phyloP scores from a whole-genome alignment of 53 echinoderm and acorn worm species.

The Echinarachnius parma region DNA sequence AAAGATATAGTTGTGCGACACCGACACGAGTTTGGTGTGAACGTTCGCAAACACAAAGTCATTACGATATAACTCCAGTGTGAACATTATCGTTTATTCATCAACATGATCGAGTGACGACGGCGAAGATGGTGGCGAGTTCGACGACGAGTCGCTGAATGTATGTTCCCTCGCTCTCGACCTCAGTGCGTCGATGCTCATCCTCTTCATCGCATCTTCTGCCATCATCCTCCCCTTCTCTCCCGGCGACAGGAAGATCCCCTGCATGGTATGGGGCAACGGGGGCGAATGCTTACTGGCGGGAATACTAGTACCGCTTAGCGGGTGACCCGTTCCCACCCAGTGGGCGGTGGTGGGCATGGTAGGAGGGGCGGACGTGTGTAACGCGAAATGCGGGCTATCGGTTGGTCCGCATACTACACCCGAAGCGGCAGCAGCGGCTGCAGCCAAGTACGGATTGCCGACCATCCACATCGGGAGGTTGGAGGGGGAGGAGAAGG shows the following conservation, averaged over 20 bases:
- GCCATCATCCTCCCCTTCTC: slow-evolving; percentile 27
- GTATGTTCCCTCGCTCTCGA: slow-evolving; percentile 19
- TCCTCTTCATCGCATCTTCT: slow-evolving; percentile 29
- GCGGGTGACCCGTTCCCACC: background rate
- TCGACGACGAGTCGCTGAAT: background rate
- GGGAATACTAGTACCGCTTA: background rate
- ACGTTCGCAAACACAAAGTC: too few relatives aligned
- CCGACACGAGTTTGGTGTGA: too few relatives aligned
- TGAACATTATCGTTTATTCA: too few relatives aligned
- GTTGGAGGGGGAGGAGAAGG: background rate
- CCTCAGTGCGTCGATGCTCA: slow-evolving; percentile 24
- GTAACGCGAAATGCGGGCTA: background rate
- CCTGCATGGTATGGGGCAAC: slow-evolving; percentile 15
- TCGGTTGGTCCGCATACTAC: background rate
- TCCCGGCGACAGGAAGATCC: slow-evolving; percentile 21
- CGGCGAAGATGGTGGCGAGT: slow-evolving; percentile 24
- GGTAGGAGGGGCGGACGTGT: background rate
- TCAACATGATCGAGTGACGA: slow-evolving; percentile 9
- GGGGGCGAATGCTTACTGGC: background rate
- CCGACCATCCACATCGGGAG: slow-evolving; percentile 10
- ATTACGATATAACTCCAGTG: too few relatives aligned
- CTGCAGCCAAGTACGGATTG: slow-evolving; percentile 24
- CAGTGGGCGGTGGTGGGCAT: slow-evolving; percentile 2
- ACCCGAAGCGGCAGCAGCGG: too few relatives aligned
- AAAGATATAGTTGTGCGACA: too few relatives aligned